Evolutionary conservation across 2,888 invertebrate genomes (phyloP).

Genomic region (Drosophila fungiperda): DNA sequence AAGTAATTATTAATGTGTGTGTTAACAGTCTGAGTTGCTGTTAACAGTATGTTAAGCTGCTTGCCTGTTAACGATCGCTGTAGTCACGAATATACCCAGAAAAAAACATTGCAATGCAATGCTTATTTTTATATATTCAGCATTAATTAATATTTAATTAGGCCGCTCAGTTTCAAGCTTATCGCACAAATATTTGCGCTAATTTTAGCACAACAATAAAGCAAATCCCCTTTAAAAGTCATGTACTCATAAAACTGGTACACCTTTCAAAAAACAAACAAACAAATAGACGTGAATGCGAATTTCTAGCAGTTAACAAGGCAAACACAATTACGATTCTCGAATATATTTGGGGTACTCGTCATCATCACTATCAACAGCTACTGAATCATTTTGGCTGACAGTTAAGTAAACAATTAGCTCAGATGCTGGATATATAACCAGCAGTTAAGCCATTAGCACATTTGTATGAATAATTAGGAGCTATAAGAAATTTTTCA

Average conservation of each 20-base stretch:
- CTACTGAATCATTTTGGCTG: slow-evolving; percentile 17
- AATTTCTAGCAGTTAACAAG: slow-evolving; percentile 40
- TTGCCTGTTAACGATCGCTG: background rate
- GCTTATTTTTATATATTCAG: background rate
- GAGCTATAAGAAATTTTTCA: background rate
- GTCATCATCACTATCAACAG: slow-evolving; percentile 10
- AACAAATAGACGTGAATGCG: slow-evolving; percentile 23
- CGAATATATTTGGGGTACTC: slow-evolving; percentile 18
- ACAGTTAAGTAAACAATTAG: slow-evolving; percentile 16
- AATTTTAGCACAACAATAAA: slow-evolving; percentile 34
- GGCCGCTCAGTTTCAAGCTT: slow-evolving; percentile 21
- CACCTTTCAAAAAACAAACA: slow-evolving; percentile 29
- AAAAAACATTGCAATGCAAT: background rate
- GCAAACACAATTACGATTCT: slow-evolving; percentile 31
- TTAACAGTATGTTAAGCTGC: background rate
- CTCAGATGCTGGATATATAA: background rate
- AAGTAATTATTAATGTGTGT: no score
- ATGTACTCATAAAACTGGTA: slow-evolving; percentile 1
- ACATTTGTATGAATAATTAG: slow-evolving; percentile 13
- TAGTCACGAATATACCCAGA: background rate
- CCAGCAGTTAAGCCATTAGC: slow-evolving; percentile 33
- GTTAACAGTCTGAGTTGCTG: background rate
- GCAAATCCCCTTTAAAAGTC: slow-evolving; percentile 1
- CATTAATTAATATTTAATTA: slow-evolving; percentile 23
- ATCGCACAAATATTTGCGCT: slow-evolving; percentile 45